A percentile compares a stretch with the other conserved stretches of the same genome.
Conservation (phyloP, 2,888 invertebrate genomes). For the Stenolophus ochropezus region DNA sequence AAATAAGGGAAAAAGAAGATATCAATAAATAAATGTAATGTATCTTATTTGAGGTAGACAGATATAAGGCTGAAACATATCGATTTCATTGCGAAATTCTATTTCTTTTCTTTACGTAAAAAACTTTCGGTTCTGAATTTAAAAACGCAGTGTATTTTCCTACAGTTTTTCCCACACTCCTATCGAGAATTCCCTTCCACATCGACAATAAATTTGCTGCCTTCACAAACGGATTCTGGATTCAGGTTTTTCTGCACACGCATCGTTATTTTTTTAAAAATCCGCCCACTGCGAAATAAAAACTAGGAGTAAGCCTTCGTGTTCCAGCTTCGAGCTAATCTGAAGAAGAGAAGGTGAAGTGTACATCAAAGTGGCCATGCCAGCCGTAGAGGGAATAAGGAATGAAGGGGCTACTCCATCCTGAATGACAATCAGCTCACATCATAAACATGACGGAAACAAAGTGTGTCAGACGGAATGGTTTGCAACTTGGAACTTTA, state of each 20-base stretch:
- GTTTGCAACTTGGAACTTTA: no score
- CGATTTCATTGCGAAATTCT: constrained; percentile 19
- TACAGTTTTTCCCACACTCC: constrained; percentile 46
- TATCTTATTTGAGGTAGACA: no score
- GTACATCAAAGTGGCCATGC: constrained; percentile 44
- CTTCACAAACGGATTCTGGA: constrained; percentile 57
- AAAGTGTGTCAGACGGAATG: constrained; percentile 66
- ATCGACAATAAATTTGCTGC: constrained; percentile 57
- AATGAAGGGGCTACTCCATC: neutral
- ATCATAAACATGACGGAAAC: constrained; percentile 69
- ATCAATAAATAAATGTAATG: no score
- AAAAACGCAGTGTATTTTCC: constrained; percentile 54
- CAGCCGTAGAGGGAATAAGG: neutral
- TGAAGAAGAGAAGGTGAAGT: neutral
- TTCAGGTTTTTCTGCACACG: constrained; percentile 25
- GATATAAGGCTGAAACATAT: constrained; percentile 3
- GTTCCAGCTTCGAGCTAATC: constrained; percentile 29
- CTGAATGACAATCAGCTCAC: constrained; percentile 62
- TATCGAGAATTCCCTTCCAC: constrained; percentile 36
- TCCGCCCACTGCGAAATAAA: constrained; percentile 32
- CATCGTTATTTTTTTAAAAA: constrained; percentile 46
- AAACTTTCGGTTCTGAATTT: constrained; percentile 55
- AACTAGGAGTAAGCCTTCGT: constrained; percentile 19
- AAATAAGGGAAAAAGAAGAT: no score
- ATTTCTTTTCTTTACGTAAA: constrained; percentile 43